phyloP scores from a whole-genome alignment of 1,140 invertebrate genomes.

The Ridgeia piscesae region DNA sequence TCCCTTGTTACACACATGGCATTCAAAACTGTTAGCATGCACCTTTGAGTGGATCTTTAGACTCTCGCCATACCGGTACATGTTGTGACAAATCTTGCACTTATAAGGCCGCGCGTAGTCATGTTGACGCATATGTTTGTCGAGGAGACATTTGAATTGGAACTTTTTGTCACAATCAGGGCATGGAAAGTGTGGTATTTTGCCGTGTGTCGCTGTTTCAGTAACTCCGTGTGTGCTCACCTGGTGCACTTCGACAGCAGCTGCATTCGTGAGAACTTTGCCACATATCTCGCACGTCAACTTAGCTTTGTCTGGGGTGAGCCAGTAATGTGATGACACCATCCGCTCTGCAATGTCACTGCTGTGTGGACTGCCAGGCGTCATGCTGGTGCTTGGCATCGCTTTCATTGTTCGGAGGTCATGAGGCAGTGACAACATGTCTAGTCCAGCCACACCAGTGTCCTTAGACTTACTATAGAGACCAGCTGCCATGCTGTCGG shows the following conservation, averaged over 20 bases:
- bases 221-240: constrained; percentile 24
- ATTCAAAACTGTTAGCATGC: constrained; percentile 22
- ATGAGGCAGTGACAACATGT: neutral
- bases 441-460: neutral
- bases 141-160: constrained; percentile 20
- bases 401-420: neutral
- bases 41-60: constrained; percentile 21
- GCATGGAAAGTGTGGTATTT: constrained; percentile 25
- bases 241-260: constrained; percentile 23
- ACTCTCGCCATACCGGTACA: constrained; percentile 19
- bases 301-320: constrained; percentile 13
- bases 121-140: constrained; percentile 23
- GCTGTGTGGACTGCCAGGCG: neutral
- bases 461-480: neutral
- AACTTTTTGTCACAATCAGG: constrained; percentile 19
- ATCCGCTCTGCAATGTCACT: neutral
- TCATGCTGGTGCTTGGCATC: neutral
- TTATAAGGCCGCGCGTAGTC: constrained; percentile 17
- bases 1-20: constrained; percentile 23
- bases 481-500: neutral
- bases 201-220: constrained; percentile 22
- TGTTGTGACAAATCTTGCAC: constrained; percentile 21
- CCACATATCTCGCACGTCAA: constrained; percentile 27
- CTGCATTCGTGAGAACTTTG: constrained; percentile 25
- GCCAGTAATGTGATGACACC: neutral